phyloP scores from a whole-genome alignment of 2,888 invertebrate species.

The Drosophila prostipennis region DNA sequence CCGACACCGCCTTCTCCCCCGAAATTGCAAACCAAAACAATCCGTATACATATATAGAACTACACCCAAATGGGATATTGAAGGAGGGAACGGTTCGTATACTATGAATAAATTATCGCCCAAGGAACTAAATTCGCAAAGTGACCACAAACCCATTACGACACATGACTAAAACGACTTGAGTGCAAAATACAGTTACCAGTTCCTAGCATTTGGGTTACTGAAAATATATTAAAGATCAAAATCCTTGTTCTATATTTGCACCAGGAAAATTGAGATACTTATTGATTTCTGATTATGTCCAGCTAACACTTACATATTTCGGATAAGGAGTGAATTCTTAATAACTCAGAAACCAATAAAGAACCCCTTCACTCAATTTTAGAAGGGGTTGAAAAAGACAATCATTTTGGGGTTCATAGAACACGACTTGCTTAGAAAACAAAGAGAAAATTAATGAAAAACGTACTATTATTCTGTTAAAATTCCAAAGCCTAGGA shows the following conservation, averaged over 20 bases:
- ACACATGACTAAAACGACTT: slow-evolving; percentile 1
- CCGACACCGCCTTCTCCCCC: background rate
- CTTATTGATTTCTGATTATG: background rate
- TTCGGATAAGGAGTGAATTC: too few relatives aligned
- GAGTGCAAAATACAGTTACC: background rate
- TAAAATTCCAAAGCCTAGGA: too few relatives aligned
- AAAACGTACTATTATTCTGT: too few relatives aligned
- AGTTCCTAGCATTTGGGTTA: background rate
- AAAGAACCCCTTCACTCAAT: too few relatives aligned
- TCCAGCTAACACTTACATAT: too few relatives aligned
- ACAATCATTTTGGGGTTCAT: too few relatives aligned
- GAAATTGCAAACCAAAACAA: slow-evolving; percentile 32
- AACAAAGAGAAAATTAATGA: too few relatives aligned
- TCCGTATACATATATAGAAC: slow-evolving; percentile 16
- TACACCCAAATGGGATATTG: background rate
- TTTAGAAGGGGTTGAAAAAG: too few relatives aligned
- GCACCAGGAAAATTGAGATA: too few relatives aligned
- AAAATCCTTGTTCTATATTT: background rate
- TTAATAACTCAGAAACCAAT: too few relatives aligned
- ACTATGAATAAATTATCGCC: slow-evolving; percentile 36
- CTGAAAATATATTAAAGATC: background rate
- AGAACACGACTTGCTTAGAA: too few relatives aligned
- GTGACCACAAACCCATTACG: slow-evolving; percentile 34
- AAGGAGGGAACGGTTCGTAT: slow-evolving; percentile 21
- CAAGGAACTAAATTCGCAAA: slow-evolving; percentile 20